Conservation (phyloP, 2,888 invertebrate species). For the Spisula solida region DNA sequence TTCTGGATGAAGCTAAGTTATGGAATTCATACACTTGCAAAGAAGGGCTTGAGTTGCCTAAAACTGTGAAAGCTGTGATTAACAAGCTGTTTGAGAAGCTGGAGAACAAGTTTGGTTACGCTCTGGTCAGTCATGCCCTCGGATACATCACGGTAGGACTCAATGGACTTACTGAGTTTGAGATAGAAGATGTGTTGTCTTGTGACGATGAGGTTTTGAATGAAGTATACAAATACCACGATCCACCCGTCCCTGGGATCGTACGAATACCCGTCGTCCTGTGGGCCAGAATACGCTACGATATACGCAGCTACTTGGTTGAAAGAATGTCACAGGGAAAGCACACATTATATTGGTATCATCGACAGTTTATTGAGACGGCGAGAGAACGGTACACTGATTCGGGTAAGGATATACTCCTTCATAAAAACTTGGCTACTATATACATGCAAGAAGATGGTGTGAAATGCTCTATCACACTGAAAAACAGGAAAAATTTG, state of each 20-base stretch:
- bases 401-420: constrained; percentile 65
- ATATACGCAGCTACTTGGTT: constrained; percentile 84
- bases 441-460: constrained; percentile 79
- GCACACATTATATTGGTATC: constrained; percentile 85
- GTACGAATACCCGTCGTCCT: constrained; percentile 84
- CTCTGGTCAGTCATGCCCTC: constrained; percentile 79
- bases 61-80: constrained; percentile 81
- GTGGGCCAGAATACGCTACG: constrained; percentile 83
- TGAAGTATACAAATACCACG: constrained; percentile 84
- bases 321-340: constrained; percentile 82
- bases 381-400: constrained; percentile 78
- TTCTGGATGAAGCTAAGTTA: constrained; percentile 81
- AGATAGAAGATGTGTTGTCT: constrained; percentile 85
- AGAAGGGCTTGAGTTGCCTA: constrained; percentile 67
- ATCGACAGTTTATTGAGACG: constrained; percentile 84
- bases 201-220: constrained; percentile 84
- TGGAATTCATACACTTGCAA: constrained; percentile 81
- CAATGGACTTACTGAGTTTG: constrained; percentile 84
- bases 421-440: constrained; percentile 79
- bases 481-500: constrained; percentile 78
- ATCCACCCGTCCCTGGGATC: constrained; percentile 85
- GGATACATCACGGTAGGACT: constrained; percentile 84
- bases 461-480: constrained; percentile 78
- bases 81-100: constrained; percentile 80
- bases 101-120: constrained; percentile 82